A percentile compares a stretch with the other conserved stretches of the same genome.
Evolutionary conservation across 2,797 vertebrate genomes (phyloP).

Genomic region (Artibeus jamaicensis): DNA sequence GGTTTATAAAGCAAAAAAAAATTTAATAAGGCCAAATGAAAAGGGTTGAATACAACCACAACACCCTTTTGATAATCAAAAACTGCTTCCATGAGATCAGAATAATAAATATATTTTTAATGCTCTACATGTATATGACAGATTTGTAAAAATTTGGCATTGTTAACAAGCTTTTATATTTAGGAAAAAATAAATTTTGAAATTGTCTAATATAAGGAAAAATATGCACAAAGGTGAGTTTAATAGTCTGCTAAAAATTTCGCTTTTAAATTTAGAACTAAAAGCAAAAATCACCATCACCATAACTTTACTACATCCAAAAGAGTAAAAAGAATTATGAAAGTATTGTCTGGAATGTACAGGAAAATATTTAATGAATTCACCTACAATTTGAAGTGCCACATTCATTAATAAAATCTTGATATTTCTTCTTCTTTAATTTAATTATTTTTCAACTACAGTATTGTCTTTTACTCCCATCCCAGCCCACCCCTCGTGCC

Average conservation of each 20-base stretch:
- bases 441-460: too few species aligned
- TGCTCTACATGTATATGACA: conserved; percentile 8
- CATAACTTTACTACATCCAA: not conserved
- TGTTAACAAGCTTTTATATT: conserved; percentile 24
- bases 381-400: conserved; percentile 72
- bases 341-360: conserved; percentile 70
- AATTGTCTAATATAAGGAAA: conserved; percentile 10
- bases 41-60: not conserved
- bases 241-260: conserved; percentile 20
- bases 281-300: not conserved
- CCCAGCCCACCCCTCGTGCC: too few species aligned
- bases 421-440: too few species aligned
- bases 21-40: conserved; percentile 41
- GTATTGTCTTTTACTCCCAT: too few species aligned
- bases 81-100: not conserved
- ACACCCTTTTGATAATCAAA: conserved; percentile 22
- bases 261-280: conserved; percentile 9
- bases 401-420: conserved; percentile 81
- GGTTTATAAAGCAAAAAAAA: conserved; percentile 26
- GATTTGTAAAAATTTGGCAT: conserved; percentile 23
- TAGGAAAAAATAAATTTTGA: conserved; percentile 39
- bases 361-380: conserved; percentile 69
- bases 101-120: conserved; percentile 16
- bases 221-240: not conserved
- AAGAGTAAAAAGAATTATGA: conserved; percentile 37